These are phyloP conservation scores for Gadus chalcogrammus DNA, from an alignment of 2,113 vertebrate genomes.

Conservation along the genomic window DNA sequence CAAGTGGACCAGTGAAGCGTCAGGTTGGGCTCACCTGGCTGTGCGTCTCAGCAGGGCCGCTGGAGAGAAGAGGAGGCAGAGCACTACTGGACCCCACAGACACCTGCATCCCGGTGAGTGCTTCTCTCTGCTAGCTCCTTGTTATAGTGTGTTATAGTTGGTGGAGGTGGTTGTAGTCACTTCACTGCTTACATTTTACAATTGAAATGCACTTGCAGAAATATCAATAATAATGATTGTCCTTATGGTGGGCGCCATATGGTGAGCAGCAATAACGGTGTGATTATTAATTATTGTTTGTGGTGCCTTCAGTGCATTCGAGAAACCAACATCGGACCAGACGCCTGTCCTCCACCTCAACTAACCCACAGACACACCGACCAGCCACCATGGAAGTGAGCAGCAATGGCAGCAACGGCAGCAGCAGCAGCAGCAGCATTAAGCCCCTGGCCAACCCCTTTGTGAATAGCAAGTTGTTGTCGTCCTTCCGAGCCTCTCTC, in stretches of 20 bases:
- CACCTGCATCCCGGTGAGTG: constrained; percentile 52
- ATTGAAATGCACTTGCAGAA: too few relatives aligned
- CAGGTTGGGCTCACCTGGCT: not conserved
- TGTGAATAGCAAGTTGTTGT: constrained; percentile 17
- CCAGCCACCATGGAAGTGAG: too few relatives aligned
- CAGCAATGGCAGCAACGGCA: too few relatives aligned
- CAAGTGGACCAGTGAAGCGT: too few relatives aligned
- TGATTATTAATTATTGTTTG: not conserved
- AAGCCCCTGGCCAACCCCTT: constrained; percentile 15
- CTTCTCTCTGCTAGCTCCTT: not conserved
- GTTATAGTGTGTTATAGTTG: too few relatives aligned
- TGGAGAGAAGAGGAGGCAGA: constrained; percentile 19
- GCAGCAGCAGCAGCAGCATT: constrained; percentile 22
- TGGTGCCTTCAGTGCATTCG: constrained; percentile 57
- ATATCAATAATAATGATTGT: too few relatives aligned
- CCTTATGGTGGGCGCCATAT: constrained; percentile 2
- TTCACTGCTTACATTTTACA: too few relatives aligned
- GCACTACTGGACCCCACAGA: constrained; percentile 10
- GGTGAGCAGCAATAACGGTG: not conserved
- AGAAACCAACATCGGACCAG: constrained; percentile 59
- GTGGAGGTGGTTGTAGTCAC: too few relatives aligned
- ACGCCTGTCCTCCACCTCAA: not conserved
- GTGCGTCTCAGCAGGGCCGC: constrained; percentile 43
- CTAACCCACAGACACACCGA: too few relatives aligned
- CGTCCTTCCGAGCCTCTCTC: constrained; percentile 21